phyloP scores from a whole-genome alignment of 2,113 vertebrate species.

The Lepus europaeus region DNA sequence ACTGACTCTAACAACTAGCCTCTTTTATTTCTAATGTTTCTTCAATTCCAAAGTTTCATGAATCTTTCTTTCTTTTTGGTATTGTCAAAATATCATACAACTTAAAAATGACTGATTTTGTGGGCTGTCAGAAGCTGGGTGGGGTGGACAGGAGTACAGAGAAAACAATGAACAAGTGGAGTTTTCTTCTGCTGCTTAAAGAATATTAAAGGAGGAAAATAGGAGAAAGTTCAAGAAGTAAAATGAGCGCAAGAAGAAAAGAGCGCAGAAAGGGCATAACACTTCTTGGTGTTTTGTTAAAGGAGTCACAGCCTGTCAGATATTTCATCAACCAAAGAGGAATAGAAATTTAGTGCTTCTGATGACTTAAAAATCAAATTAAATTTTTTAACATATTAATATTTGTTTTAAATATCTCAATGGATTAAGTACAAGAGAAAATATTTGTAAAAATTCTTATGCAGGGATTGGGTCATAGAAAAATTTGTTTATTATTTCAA shows the following conservation, averaged over 20 bases:
- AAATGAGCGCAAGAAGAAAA: neutral
- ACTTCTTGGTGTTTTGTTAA: neutral
- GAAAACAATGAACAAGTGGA: neutral
- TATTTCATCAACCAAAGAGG: neutral
- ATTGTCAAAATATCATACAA: neutral
- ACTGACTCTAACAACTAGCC: neutral
- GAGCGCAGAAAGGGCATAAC: rapidly evolving
- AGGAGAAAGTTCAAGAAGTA: neutral
- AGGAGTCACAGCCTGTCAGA: neutral
- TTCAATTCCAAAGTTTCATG: neutral
- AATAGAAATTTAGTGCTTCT: neutral
- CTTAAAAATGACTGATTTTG: neutral
- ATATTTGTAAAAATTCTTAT: neutral
- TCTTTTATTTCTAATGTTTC: neutral
- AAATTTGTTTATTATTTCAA: neutral
- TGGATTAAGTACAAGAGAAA: slow-evolving; percentile 4
- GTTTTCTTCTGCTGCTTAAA: neutral
- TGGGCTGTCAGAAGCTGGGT: too few relatives aligned
- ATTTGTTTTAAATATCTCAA: slow-evolving; percentile 41
- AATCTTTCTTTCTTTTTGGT: neutral
- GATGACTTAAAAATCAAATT: neutral
- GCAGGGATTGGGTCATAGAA: neutral
- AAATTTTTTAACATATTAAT: neutral
- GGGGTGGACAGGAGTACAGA: neutral
- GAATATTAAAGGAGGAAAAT: neutral